phyloP scores from a whole-genome alignment of 2,888 invertebrate species.

The Phaonia tiefii region DNA sequence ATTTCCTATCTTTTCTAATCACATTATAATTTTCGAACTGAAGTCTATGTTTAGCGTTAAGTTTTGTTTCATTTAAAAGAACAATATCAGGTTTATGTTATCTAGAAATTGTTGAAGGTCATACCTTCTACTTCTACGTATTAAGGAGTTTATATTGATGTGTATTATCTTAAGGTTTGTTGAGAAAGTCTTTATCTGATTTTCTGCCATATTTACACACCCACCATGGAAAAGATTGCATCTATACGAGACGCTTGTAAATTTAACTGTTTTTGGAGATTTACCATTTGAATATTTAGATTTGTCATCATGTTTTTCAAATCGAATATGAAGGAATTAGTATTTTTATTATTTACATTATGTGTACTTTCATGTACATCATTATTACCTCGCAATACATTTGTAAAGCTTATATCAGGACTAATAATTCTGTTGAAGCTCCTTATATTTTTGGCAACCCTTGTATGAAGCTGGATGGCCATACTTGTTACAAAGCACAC shows the following conservation, averaged over 20 bases:
- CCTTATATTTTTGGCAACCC: neutral
- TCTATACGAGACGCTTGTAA: too few relatives aligned
- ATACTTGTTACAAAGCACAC: too few relatives aligned
- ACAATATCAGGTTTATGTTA: too few relatives aligned
- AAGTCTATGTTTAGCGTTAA: too few relatives aligned
- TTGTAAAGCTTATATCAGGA: neutral
- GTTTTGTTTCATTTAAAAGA: neutral
- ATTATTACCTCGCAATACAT: neutral
- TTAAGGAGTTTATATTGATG: constrained; percentile 8
- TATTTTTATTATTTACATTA: too few relatives aligned
- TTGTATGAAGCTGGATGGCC: too few relatives aligned
- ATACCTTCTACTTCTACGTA: constrained; percentile 5
- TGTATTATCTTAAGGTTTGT: constrained; percentile 9
- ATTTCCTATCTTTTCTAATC: neutral
- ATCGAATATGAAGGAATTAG: neutral
- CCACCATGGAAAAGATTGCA: constrained; percentile 21
- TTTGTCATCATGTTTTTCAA: neutral
- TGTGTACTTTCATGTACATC: neutral
- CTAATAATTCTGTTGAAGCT: too few relatives aligned
- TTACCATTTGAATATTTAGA: neutral
- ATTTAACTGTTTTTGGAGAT: constrained; percentile 6
- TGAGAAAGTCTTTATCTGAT: neutral
- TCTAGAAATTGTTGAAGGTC: too few relatives aligned
- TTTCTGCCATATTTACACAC: neutral
- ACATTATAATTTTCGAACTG: too few relatives aligned